These are phyloP conservation scores for Papilio gigon DNA, from an alignment of 2,888 invertebrate genomes.

Conservation along the genomic window DNA sequence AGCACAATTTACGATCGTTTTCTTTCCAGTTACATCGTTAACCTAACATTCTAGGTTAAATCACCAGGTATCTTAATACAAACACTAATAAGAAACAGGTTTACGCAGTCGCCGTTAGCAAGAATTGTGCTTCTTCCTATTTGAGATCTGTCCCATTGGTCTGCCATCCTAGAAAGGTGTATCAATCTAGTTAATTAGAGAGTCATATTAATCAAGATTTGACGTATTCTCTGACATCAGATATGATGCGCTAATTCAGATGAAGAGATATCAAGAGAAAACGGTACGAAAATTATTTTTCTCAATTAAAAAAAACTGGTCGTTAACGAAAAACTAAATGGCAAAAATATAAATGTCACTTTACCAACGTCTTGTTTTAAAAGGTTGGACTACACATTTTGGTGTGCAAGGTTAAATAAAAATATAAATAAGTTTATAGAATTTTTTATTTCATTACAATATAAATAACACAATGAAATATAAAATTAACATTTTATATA, in stretches of 20 bases:
- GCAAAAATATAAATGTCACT: no score
- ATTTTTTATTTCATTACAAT: slow-evolving; percentile 70
- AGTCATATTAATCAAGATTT: not conserved
- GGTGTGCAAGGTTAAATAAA: slow-evolving; percentile 8
- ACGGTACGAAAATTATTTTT: no score
- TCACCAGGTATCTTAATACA: not conserved
- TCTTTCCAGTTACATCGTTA: slow-evolving; percentile 5
- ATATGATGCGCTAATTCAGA: no score
- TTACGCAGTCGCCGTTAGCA: not conserved
- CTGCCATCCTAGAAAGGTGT: not conserved
- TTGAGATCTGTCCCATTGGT: not conserved
- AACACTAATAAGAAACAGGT: slow-evolving; percentile 3
- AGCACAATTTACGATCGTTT: not conserved
- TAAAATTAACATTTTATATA: slow-evolving; percentile 73
- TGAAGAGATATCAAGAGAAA: no score
- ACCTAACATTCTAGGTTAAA: not conserved
- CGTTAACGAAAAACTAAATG: no score
- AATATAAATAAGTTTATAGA: slow-evolving; percentile 50
- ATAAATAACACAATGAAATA: slow-evolving; percentile 69
- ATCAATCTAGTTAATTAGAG: no score
- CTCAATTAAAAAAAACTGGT: no score
- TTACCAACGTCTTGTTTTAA: no score
- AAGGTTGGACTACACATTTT: no score
- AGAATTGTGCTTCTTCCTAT: not conserved
- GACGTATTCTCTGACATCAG: no score